Evolutionary conservation across 1,140 invertebrate genomes (phyloP).

Genomic region (Drosophila repleta): DNA sequence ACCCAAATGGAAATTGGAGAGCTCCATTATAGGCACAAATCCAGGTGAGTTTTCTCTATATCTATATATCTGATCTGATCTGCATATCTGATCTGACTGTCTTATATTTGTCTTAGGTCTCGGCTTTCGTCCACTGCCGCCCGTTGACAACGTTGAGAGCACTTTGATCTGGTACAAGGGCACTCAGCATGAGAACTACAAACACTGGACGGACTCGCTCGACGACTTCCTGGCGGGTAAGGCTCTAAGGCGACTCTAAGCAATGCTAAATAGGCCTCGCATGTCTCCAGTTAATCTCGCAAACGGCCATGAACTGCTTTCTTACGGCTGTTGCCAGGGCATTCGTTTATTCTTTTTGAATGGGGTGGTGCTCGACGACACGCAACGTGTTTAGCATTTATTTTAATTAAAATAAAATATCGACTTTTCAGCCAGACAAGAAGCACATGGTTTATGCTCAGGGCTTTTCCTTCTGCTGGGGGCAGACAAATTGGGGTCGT

Average conservation of each 20-base stretch:
- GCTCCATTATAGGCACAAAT: slow-evolving; percentile 95
- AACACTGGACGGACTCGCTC: slow-evolving; percentile 90
- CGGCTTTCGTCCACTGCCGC: slow-evolving; percentile 95
- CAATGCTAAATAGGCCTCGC: slow-evolving; percentile 11
- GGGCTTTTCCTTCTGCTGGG: too few relatives aligned
- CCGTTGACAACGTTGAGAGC: slow-evolving; percentile 92
- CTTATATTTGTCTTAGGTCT: slow-evolving; percentile 86
- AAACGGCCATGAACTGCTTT: slow-evolving; percentile 21
- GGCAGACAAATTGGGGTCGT: slow-evolving; percentile 22
- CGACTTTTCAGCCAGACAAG: slow-evolving; percentile 26
- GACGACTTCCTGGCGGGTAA: slow-evolving; percentile 90
- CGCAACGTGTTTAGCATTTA: slow-evolving; percentile 40
- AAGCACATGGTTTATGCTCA: too few relatives aligned
- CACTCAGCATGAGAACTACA: slow-evolving; percentile 89
- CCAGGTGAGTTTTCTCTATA: slow-evolving; percentile 88
- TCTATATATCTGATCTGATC: too few relatives aligned
- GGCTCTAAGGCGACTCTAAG: slow-evolving; percentile 84
- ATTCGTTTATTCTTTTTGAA: background rate
- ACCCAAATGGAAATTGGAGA: slow-evolving; percentile 92
- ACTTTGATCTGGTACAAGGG: slow-evolving; percentile 97
- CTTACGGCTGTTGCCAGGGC: slow-evolving; percentile 35
- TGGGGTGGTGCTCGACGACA: slow-evolving; percentile 30
- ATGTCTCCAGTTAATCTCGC: slow-evolving; percentile 20
- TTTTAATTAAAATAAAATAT: slow-evolving; percentile 48
- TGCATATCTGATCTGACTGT: background rate